Evolutionary conservation across 2,797 vertebrate species (phyloP), one percentile per base, ranked within the genome.

Genomic region (Paramormyrops hopkinsi): DNA sequence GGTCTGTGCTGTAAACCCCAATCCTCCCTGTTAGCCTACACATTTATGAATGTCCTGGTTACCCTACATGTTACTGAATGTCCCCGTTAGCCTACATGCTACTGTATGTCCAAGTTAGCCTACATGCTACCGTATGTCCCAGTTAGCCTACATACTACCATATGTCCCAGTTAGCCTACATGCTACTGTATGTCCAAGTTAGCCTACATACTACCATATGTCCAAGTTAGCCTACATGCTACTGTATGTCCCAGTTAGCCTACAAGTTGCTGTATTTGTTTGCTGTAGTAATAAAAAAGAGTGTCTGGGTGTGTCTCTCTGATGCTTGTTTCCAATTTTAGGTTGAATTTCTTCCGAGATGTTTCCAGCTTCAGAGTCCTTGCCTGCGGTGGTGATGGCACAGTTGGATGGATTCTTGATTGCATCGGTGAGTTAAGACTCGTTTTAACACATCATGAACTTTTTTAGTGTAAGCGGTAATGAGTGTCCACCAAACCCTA

Each of bases 381-480:
- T 92, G 96, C 97, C 2, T 98, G 98, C 17, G 98, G 98, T 85
- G 98, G 98, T 50, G 98, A 98, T 90, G 98, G 98, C 91, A 99
- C 98, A 0, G 97, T 98, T 62, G 98, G 97, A 89, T 98, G 98
- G 98, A 98, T 99, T 95, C 96, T 99, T 93, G 98, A 99, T 94
- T 98, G 97, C 93, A 98, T 98, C 92, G 97, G 98, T 97, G 96
- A 96, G 91, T 46, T 41, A 25, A 91, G 89, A n/a, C 11, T 88
- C 29, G 62, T 33, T 89, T 65, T 33, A 48, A n/a, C 33, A 12
- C 12, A 54, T 37, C 22, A 37, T 22, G 33, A 29, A 86, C 51
- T 33, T 54, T 53, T 17, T 86, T 54, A 51, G 46, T 51, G n/a
- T 48, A 50, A 50, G 83, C 11, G 44, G 14, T 51, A 48, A 84